phyloP scores from a whole-genome alignment of 2,888 invertebrate species.

The Andricus curvator region DNA sequence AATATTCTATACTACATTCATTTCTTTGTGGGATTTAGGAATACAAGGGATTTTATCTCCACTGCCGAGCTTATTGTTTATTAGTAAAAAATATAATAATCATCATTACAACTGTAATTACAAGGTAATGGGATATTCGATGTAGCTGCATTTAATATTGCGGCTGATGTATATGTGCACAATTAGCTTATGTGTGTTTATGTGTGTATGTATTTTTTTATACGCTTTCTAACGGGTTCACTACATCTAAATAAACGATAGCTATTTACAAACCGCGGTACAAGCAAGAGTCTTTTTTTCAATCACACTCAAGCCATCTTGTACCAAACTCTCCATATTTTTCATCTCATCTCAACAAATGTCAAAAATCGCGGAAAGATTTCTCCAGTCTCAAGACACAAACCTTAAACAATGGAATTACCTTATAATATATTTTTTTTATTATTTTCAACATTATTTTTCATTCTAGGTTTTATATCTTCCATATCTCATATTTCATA shows the following conservation, averaged over 20 bases:
- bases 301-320: constrained; percentile 55
- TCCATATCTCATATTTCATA: not conserved
- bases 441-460: constrained; percentile 17
- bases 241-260: constrained; percentile 63
- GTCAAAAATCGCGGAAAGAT: not conserved
- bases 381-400: constrained; percentile 9
- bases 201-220: constrained; percentile 48
- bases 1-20: not conserved
- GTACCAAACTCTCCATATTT: constrained; percentile 50
- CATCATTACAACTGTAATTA: constrained; percentile 71
- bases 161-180: constrained; percentile 47
- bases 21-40: not conserved
- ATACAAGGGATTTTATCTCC: constrained; percentile 5
- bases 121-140: constrained; percentile 65
- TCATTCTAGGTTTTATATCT: not conserved
- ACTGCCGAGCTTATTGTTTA: constrained; percentile 64
- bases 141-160: constrained; percentile 61
- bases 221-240: constrained; percentile 51
- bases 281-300: constrained; percentile 61
- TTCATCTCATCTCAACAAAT: constrained; percentile 8
- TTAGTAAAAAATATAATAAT: constrained; percentile 78
- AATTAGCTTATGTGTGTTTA: constrained; percentile 54
- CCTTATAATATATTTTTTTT: not conserved
- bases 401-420: not conserved
- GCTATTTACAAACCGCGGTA: constrained; percentile 71